Evolutionary conservation across 2,797 vertebrate genomes (phyloP).

Genomic region (Falco peregrinus): DNA sequence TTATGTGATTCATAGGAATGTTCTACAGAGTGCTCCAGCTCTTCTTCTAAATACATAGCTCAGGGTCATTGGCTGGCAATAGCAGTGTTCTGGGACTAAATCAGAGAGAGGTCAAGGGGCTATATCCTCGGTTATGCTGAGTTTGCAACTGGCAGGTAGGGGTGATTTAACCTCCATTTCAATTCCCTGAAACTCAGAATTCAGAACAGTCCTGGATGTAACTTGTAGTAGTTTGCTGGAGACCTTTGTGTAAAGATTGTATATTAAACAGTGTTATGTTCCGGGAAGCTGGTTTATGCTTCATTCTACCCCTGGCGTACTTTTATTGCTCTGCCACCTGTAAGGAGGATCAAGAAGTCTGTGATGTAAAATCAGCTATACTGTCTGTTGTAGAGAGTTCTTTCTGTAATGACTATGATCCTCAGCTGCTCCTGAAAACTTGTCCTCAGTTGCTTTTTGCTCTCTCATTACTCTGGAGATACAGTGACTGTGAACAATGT

Average conservation of each 20-base stretch:
- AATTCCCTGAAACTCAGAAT: background rate
- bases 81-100: background rate
- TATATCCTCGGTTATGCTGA: background rate
- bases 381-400: background rate
- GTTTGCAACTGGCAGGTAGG: background rate
- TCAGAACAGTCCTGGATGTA: background rate
- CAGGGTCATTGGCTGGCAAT: conserved; percentile 29
- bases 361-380: background rate
- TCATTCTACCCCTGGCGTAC: background rate
- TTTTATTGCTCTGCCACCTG: background rate
- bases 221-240: background rate
- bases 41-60: background rate
- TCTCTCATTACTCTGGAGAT: background rate
- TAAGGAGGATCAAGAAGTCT: background rate
- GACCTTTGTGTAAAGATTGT: background rate
- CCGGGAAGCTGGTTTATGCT: background rate
- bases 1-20: conserved; percentile 59
- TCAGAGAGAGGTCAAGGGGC: background rate
- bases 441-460: background rate
- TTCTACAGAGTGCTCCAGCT: conserved; percentile 36
- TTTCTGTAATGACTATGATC: background rate
- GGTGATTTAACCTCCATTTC: background rate
- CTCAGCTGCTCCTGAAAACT: background rate
- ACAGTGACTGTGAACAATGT: fast-evolving
- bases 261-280: background rate